Evolutionary conservation across 2,888 invertebrate species (phyloP), one percentile per base, ranked within the genome.

Genomic region (Tanytarsus gracilentus): DNA sequence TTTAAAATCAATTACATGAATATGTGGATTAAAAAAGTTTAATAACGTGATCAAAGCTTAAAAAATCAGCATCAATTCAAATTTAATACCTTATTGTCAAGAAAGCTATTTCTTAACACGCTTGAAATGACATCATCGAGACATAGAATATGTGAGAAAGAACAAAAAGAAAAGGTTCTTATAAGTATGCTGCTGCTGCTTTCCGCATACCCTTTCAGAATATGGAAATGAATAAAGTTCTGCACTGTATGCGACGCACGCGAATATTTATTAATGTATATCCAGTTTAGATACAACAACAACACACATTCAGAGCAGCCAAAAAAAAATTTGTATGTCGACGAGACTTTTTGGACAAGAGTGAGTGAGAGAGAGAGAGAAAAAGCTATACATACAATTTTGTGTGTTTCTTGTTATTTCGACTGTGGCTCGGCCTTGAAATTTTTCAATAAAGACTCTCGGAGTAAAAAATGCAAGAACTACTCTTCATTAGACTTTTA

Each of bases 361-460:
- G 44, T 18, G 44, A 44, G 23, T 18, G 16, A 44, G 44, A 44
- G 44, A 44, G 18, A 18, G 33, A 33, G 4, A 44, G 11, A 44
- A 18, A 44, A 44, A 44, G 44, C 23, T 25, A 55, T 55, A 55
- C 55, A 55, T 39, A 55, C 40, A 40, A 55, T 55, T 40, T 55
- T 39, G 39, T 55, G 53, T 53, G 55, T 55, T 55, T 55, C 55
- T 55, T 55, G 55, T 55, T 55, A 55, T 55, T 55, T 55, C 55
- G 55, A 33, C 55, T 55, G 26, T 39, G 55, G 16, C 40, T 55
- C 55, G 55, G 40, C 55, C 55, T 55, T 55, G 55, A 55, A 55
- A 55, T 55, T 55, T 55, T 55, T 55, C 55, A 55, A 55, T 55
- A 55, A 55, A 55, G 55, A 55, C 55, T 55, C 55, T n/a, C 55